Evolutionary conservation across 2,113 vertebrate species (phyloP).

Genomic region (Trogon melanurus): DNA sequence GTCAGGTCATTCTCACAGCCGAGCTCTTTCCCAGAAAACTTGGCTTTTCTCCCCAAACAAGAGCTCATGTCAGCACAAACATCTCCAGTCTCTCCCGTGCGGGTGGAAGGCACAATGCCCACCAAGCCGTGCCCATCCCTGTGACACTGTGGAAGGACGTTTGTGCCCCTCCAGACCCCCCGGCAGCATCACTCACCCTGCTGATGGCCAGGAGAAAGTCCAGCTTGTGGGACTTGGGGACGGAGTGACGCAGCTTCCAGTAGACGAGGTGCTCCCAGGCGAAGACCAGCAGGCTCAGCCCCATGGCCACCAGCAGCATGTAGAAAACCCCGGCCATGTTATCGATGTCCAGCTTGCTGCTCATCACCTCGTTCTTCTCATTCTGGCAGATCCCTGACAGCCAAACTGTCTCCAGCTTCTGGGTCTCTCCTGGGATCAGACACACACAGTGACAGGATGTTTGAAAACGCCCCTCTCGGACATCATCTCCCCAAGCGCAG

Average conservation of each 20-base stretch:
- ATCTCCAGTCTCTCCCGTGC: rapidly evolving
- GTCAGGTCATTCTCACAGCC: neutral
- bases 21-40: neutral
- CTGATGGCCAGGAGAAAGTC: conserved; percentile 95
- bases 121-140: neutral
- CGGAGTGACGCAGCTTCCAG: conserved; percentile 92
- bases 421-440: conserved; percentile 85
- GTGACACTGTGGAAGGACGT: rapidly evolving
- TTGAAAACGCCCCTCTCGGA: neutral
- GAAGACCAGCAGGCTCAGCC: conserved; percentile 94
- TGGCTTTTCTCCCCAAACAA: neutral
- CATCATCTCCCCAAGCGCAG: neutral
- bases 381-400: conserved; percentile 97
- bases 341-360: conserved; percentile 97
- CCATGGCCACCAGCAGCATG: conserved; percentile 99
- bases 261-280: conserved; percentile 97
- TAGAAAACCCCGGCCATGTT: conserved; percentile 99
- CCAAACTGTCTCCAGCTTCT: conserved; percentile 97
- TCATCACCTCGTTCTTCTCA: conserved; percentile 99
- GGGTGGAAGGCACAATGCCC: neutral
- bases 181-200: conserved; percentile 77
- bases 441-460: rapidly evolving
- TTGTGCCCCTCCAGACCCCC: rapidly evolving
- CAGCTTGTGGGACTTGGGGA: conserved; percentile 84
- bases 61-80: neutral